Percentiles rank a stretch among this genome's conserved stretches.
These are phyloP conservation scores for Heliothis virescens DNA, from an alignment of 1,140 invertebrate species.

Conservation along the genomic window DNA sequence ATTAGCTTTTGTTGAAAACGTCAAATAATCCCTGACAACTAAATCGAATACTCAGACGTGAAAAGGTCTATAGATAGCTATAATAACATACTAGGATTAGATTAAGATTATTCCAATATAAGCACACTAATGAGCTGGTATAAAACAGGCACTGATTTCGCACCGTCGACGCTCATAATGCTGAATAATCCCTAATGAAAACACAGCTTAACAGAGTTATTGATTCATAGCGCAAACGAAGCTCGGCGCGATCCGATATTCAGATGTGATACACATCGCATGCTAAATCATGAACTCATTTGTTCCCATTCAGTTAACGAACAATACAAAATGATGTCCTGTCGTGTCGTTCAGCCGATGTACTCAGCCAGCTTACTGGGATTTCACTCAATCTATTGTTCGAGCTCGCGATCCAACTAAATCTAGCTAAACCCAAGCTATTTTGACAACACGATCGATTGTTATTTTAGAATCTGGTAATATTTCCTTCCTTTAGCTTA, in stretches of 20 bases:
- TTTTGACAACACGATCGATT: conserved; percentile 36
- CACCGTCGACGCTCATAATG: conserved; percentile 44
- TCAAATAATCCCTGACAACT: background rate
- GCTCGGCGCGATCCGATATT: conserved; percentile 64
- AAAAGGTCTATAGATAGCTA: background rate
- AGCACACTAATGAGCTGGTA: conserved; percentile 15
- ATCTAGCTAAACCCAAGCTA: conserved; percentile 39
- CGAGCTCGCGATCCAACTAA: conserved; percentile 41
- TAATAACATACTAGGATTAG: background rate
- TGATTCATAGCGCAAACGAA: conserved; percentile 72
- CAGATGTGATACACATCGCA: conserved; percentile 66
- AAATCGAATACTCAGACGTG: too few species aligned
- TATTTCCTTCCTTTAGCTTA: background rate
- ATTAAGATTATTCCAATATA: conserved; percentile 24
- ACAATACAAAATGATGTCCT: conserved; percentile 69
- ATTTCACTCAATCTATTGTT: conserved; percentile 60
- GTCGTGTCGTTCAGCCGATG: conserved; percentile 58
- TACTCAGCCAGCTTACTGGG: conserved; percentile 65
- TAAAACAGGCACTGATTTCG: conserved; percentile 38
- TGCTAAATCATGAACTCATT: conserved; percentile 79
- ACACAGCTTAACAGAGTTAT: conserved; percentile 74
- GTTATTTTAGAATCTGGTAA: conserved; percentile 9
- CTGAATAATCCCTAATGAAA: conserved; percentile 60
- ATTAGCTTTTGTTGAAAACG: background rate
- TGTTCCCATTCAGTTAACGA: conserved; percentile 79